phyloP scores from a whole-genome alignment of 2,797 vertebrate genomes.

The Crocidura indochinensis region DNA sequence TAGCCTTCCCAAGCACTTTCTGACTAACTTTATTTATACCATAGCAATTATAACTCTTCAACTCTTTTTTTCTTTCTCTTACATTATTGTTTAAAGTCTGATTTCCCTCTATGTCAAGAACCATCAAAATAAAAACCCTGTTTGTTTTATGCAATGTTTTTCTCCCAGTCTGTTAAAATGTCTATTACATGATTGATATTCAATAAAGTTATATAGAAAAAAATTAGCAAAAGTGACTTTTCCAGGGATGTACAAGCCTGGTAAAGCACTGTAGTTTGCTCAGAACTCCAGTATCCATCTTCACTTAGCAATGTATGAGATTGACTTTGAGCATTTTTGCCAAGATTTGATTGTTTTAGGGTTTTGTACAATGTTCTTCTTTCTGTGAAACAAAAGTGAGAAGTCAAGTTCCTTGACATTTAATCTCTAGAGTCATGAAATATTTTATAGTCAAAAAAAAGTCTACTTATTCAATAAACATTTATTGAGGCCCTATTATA shows the following conservation, averaged over 20 bases:
- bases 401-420: constrained; percentile 68
- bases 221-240: constrained; percentile 37
- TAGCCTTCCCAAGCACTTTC: background rate
- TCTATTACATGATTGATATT: background rate
- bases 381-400: constrained; percentile 23
- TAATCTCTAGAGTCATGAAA: constrained; percentile 60
- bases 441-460: constrained; percentile 72
- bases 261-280: background rate
- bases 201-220: background rate
- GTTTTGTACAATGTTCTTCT: constrained; percentile 17
- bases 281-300: background rate
- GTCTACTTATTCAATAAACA: constrained; percentile 72
- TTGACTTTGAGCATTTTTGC: constrained; percentile 16
- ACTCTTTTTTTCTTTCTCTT: background rate
- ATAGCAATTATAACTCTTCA: background rate
- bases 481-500: constrained; percentile 63
- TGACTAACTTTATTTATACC: background rate
- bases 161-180: background rate
- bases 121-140: background rate
- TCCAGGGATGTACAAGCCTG: background rate
- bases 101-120: background rate
- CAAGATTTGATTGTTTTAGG: constrained; percentile 55
- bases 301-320: background rate
- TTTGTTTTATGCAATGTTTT: background rate
- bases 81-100: background rate